Conservation (phyloP, 2,113 vertebrate species). For the Carlito syrichta region DNA sequence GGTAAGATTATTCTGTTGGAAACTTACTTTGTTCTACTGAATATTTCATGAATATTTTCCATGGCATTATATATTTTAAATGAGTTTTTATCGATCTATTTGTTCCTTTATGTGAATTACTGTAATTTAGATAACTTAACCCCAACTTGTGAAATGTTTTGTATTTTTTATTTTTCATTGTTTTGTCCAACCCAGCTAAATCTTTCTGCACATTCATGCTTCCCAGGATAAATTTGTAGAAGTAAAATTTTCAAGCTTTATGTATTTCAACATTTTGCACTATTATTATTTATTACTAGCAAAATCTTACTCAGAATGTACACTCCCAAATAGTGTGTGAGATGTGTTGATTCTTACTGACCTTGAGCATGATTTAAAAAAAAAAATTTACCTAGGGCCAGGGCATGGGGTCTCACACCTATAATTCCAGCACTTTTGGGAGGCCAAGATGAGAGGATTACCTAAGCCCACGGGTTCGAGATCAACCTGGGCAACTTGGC, state of each 20-base stretch:
- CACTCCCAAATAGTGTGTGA: background rate
- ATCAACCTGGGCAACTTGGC: too few relatives aligned
- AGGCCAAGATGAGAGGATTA: too few relatives aligned
- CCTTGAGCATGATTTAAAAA: accelerated
- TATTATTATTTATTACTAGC: background rate
- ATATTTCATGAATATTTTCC: background rate
- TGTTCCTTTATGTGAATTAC: background rate
- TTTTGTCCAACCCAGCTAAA: background rate
- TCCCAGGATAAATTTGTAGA: background rate
- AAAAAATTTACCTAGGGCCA: too few relatives aligned
- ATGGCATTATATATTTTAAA: background rate
- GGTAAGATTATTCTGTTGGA: background rate
- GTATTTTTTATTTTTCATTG: background rate
- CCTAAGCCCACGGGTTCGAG: too few relatives aligned
- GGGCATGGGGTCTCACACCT: too few relatives aligned
- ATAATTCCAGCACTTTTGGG: too few relatives aligned
- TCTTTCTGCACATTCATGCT: background rate
- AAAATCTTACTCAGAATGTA: background rate
- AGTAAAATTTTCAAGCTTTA: background rate
- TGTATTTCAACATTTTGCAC: background rate
- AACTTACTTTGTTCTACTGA: background rate
- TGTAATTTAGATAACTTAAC: background rate
- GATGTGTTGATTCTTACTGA: accelerated
- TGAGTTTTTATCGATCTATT: background rate
- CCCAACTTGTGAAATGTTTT: background rate